Conservation (phyloP, 2,888 invertebrate genomes). For the Caenorhabditis auriculariae region DNA sequence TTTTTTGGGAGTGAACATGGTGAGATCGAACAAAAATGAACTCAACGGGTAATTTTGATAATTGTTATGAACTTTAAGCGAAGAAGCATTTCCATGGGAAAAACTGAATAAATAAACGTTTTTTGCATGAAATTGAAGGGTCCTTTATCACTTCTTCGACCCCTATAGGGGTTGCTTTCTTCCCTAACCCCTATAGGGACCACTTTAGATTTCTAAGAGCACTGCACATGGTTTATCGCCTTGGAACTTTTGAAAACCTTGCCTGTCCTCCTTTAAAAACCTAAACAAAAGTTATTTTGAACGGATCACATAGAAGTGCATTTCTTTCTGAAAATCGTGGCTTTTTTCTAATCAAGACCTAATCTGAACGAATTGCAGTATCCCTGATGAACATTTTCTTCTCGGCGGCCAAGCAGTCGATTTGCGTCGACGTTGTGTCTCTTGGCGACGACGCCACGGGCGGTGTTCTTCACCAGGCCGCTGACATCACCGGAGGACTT, state of each 20-base stretch:
- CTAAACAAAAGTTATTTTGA: background rate
- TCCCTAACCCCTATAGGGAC: too few species aligned
- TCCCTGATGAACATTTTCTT: slow-evolving; percentile 45
- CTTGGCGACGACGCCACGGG: slow-evolving; percentile 31
- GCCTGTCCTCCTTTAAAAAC: background rate
- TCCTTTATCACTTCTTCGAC: too few species aligned
- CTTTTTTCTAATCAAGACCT: background rate
- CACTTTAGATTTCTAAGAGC: background rate
- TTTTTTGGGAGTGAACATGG: slow-evolving; percentile 37
- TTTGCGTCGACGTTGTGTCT: slow-evolving; percentile 39
- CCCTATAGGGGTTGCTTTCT: too few species aligned
- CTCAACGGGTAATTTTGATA: too few species aligned
- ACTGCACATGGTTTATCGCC: background rate
- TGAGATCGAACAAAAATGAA: too few species aligned
- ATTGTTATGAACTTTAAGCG: too few species aligned
- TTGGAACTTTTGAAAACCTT: background rate
- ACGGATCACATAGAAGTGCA: too few species aligned
- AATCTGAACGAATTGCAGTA: slow-evolving; percentile 4
- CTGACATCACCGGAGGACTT: slow-evolving; percentile 44
- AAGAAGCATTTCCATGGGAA: too few species aligned
- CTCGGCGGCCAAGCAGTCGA: slow-evolving; percentile 37
- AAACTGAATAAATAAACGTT: too few species aligned
- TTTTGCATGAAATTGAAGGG: too few species aligned
- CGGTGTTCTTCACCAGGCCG: slow-evolving; percentile 42
- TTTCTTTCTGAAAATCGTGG: background rate